phyloP scores from a whole-genome alignment of 2,888 invertebrate genomes.

The Andrena trimmerana region DNA sequence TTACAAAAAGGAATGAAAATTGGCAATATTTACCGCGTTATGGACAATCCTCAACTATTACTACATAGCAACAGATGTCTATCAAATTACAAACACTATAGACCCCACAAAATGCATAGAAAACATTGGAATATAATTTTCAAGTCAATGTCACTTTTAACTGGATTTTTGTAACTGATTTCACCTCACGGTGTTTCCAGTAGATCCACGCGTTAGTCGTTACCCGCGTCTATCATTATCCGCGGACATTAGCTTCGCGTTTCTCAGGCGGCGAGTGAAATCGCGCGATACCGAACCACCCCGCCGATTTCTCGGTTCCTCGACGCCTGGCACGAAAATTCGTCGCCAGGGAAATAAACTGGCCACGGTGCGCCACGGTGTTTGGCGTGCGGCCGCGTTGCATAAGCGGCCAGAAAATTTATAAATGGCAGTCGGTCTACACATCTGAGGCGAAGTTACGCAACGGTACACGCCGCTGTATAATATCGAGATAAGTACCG shows the following conservation, averaged over 20 bases:
- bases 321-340: conserved; percentile 45
- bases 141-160: not conserved
- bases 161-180: conserved; percentile 15
- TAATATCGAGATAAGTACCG: conserved; percentile 65
- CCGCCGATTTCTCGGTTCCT: not conserved
- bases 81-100: no score
- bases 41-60: no score
- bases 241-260: not conserved
- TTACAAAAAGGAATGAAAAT: no score
- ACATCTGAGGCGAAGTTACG: conserved; percentile 58
- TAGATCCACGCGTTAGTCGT: not conserved
- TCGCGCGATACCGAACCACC: not conserved
- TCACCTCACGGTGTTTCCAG: conserved; percentile 14
- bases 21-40: no score
- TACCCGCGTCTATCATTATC: conserved; percentile 15
- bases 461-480: conserved; percentile 55
- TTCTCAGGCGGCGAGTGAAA: conserved; percentile 5
- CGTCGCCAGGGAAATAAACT: conserved; percentile 36
- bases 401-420: conserved; percentile 68
- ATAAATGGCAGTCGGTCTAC: conserved; percentile 60
- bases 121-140: no score
- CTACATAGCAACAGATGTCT: no score
- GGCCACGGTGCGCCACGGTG: conserved; percentile 23
- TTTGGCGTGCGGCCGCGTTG: conserved; percentile 34
- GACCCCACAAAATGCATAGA: no score